phyloP scores from a whole-genome alignment of 2,888 invertebrate species.

The Orthosia incerta region DNA sequence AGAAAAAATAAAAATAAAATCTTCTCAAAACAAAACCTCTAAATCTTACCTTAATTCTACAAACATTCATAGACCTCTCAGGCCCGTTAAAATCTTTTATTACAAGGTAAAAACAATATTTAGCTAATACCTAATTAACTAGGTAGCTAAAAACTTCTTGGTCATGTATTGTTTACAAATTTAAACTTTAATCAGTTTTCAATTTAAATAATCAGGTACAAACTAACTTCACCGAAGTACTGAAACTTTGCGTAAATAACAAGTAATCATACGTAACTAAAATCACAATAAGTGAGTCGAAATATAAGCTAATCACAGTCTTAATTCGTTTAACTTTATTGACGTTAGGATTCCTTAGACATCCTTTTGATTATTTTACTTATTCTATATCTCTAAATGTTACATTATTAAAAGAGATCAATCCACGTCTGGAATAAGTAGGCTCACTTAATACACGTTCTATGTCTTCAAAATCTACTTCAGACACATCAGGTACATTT shows the following conservation, averaged over 20 bases:
- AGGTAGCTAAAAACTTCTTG: slow-evolving; percentile 5
- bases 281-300: slow-evolving; percentile 1
- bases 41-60: slow-evolving; percentile 8
- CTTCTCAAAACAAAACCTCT: slow-evolving; percentile 3
- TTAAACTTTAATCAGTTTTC: slow-evolving; percentile 3
- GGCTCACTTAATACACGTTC: background rate
- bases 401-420: slow-evolving; percentile 1
- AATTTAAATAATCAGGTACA: slow-evolving; percentile 4
- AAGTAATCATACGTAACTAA: background rate
- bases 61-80: slow-evolving; percentile 6
- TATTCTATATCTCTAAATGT: slow-evolving; percentile 9
- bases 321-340: background rate
- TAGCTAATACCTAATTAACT: slow-evolving; percentile 1
- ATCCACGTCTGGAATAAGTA: background rate
- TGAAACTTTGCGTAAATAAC: slow-evolving; percentile 4
- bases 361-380: background rate
- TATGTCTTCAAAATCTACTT: slow-evolving; percentile 11
- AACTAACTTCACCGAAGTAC: slow-evolving; percentile 7
- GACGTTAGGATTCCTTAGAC: background rate
- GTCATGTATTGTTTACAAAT: slow-evolving; percentile 4
- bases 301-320: background rate
- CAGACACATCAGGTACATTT: slow-evolving; percentile 14
- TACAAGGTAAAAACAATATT: slow-evolving; percentile 1
- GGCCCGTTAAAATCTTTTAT: slow-evolving; percentile 2
- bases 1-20: slow-evolving; percentile 1